Percentiles rank a stretch among this genome's conserved stretches.
Evolutionary conservation across 2,797 vertebrate genomes (phyloP).

Genomic region (Dicrostonyx torquatus): DNA sequence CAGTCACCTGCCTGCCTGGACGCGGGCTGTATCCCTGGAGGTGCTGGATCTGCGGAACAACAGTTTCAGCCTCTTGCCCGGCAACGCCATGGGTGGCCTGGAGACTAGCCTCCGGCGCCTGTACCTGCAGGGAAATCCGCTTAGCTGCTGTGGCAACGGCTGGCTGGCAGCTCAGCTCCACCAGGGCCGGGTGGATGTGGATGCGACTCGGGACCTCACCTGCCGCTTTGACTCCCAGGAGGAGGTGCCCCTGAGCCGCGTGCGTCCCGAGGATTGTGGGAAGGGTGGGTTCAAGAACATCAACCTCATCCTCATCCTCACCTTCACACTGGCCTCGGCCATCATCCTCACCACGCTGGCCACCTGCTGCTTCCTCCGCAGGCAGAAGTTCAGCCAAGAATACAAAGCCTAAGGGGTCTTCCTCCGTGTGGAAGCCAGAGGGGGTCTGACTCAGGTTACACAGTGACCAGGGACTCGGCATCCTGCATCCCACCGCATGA

Average conservation of each 20-base stretch:
- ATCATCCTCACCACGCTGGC: slow-evolving; percentile 81
- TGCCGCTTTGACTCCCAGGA: slow-evolving; percentile 89
- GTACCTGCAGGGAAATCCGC: slow-evolving; percentile 93
- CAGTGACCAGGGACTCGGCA: neutral
- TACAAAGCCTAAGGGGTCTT: slow-evolving; percentile 83
- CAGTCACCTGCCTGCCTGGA: slow-evolving; percentile 89
- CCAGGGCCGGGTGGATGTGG: slow-evolving; percentile 88
- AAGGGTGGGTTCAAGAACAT: slow-evolving; percentile 83
- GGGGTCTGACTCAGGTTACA: slow-evolving; percentile 9
- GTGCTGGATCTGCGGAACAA: slow-evolving; percentile 95
- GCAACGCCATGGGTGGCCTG: slow-evolving; percentile 88
- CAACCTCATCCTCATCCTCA: slow-evolving; percentile 86
- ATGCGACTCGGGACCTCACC: slow-evolving; percentile 87
- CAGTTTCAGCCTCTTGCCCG: slow-evolving; percentile 90
- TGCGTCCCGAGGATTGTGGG: slow-evolving; percentile 91
- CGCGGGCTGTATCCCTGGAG: slow-evolving; percentile 89
- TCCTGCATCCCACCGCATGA: neutral
- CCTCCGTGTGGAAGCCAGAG: neutral
- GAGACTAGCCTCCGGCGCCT: slow-evolving; percentile 92
- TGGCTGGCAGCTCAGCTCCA: slow-evolving; percentile 91
- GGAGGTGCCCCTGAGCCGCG: slow-evolving; percentile 85
- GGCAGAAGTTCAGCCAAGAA: slow-evolving; percentile 84
- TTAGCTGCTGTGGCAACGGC: slow-evolving; percentile 93
- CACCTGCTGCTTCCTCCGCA: slow-evolving; percentile 83
- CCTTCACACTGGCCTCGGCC: slow-evolving; percentile 81